Evolutionary conservation across 2,888 invertebrate species (phyloP), one percentile per base, ranked within the genome.

Genomic region (Macroteleia sp.): DNA sequence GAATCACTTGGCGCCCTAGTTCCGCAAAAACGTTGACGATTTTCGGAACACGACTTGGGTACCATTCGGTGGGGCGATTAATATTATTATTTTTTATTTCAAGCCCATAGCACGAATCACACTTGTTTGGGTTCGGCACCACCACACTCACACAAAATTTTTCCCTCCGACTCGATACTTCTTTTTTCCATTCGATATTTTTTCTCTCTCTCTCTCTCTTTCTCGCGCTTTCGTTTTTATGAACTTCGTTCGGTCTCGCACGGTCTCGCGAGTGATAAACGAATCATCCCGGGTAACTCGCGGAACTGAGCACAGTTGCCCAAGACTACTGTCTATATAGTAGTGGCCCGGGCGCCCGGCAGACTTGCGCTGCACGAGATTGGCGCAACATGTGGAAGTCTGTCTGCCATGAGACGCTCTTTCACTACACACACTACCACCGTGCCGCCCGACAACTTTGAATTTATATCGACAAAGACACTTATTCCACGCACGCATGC

Each of bases 301-400:
- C 79, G 79, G 71, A 79, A 79, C 79, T 79, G 73, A 79, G 64
- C 69, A 78, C 52, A 32, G 64, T 62, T 71, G 71, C 36, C 76
- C 62, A 67, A 79, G 62, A 79, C 48, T 66, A 76, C 54, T 66
- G 66, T 50, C 70, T 75, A 75, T 79, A 66, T 79, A 66, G 70
- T 71, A 56, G 52, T 87, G 88, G 90, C 90, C 90, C 90, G 90
- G 90, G 89, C 88, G 69, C 85, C 88, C 85, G 85, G 85, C 87
- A 86, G 89, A 89, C 90, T 89, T 90, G 90, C 90, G 90, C 90
- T 86, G 86, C 87, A 85, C 86, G 87, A 84, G 81, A 87, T 81
- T 89, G 83, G 89, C 90, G 90, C 90, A 90, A 90, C 90, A 90
- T 90, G 90, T 90, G 90, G 90, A 84, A 89, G 88, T 84, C 81